Base-by-base conservation (phyloP, 2,888 invertebrate species). In the Tortricodes alternella region DNA sequence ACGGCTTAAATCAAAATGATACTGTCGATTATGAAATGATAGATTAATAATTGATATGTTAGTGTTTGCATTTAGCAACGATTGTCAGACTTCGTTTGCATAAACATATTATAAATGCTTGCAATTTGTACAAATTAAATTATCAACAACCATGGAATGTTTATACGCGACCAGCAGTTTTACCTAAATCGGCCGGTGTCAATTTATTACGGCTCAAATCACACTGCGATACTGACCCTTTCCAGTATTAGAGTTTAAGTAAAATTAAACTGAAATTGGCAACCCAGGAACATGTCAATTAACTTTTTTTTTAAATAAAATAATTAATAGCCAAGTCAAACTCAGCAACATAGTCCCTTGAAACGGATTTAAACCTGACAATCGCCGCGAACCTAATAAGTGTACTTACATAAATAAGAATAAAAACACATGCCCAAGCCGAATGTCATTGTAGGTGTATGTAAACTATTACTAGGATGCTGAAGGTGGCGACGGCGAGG, bases 401-500 rank as follows among this genome's bases (percentile, higher is more conserved):
- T 65, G 82, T 84, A 85, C 85, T 85, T 79, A 86, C 79, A 85
- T 76, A 86, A 53, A 83, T 76, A 76, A 83, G 68, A 71, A 80
- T 74, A 78, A 84, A 78, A 76, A 87, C 79, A 88, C 77, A 88
- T 85, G 87, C 85, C 78, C 79, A 83, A 80, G 84, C 87, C 73
- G 80, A 68, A 72, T 76, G 81, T 90, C 89, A 90, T 78, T 88
- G 89, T 58, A 90, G 74, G 68, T 90, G 90, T 70, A 90, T 81
- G 76, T 89, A 90, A 70, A 89, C 86, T 79, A 90, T 89, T 64
- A 91, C 74, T 67, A 91, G 76, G 50, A 91, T 75, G 39, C 91
- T 91, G 66, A 91, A 84, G 60, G 91, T 88, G 68, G 91, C 90
- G 62, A 91, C 80, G 59, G 90, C 91, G 39, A 91, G 83, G 67